Evolutionary conservation across 1,140 invertebrate genomes (phyloP), one percentile per base, ranked within the genome.

Genomic region (Drosophila baimaii): DNA sequence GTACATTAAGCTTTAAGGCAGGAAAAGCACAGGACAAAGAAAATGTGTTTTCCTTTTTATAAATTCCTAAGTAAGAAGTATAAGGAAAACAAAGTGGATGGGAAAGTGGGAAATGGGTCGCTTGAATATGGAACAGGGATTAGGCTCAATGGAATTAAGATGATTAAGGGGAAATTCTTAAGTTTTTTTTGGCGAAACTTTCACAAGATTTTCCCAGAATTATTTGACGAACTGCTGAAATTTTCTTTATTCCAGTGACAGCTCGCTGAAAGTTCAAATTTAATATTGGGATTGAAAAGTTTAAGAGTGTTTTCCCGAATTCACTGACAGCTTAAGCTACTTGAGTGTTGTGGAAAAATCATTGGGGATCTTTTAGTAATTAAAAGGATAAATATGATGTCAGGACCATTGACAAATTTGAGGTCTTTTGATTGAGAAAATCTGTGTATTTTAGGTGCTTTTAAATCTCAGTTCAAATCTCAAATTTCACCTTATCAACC

Each of bases 1-100:
- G 43, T 84, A 89, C 84, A 89, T 89, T 89, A 89, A 89, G 84
- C 84, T 89, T 89, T 81, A 89, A 89, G 66, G 66, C 69, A 88
- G 57, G 6, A 55, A 47, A 57, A 47, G 52, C 61, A 62, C 71
- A 77, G 68, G 41, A 74, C 70, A 63, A 78, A 49, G 35, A 31
- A 62, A 64, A 61, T 77, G 68, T 65, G 58, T 58, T 63, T 64
- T 57, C 51, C 51, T 29, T 35, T 31, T 31, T 37, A 25, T n/a
- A 29, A 15, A 57, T 70, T 57, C 52, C 27, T n/a, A 78, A 82
- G 74, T 65, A 75, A 69, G 29, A 82, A 82, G 59, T 75, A 70
- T 64, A 75, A 79, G 39, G 44, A 75, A 79, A 79, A 51, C 17
- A 55, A 47, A n/a, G 21, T 10, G 23, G 46, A 44, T 35, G 4